Evolutionary conservation across 2,797 vertebrate species (phyloP), one percentile per base, ranked within the genome.

Genomic region (Vespertilio murinus): DNA sequence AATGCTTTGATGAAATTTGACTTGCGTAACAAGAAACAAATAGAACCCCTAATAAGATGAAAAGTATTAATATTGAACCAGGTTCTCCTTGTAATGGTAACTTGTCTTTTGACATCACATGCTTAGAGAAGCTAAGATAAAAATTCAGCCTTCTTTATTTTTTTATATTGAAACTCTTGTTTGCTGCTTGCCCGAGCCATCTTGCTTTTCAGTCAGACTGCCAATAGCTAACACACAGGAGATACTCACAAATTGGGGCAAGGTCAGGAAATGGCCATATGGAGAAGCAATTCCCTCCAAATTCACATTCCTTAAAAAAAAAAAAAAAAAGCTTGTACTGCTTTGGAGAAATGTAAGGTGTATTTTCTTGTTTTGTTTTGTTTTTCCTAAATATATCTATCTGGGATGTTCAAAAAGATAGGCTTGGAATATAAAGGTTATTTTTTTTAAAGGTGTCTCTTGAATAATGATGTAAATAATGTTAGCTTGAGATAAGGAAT

Each of bases 1-100:
- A 81, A 88, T 25, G 28, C 33, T 74, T 64, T 77, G 59, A 70
- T 88, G 65, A 93, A 40, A 88, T 54, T 67, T 79, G 33, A 38
- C 18, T 93, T 40, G 35, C 45, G 42, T 89, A 94, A 80, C 30
- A 69, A 71, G 9, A 25, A 71, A 61, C 10, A 49, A 73, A 69
- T 88, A 56, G 85, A 70, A 35, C 4, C 11, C 23, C 22, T 42
- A 52, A 79, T 83, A 89, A 82, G 40, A 91, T 65, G 74, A 67
- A 77, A 49, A 23, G 11, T 64, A 38, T 90, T 95, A 92, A n/a
- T 75, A 91, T 67, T 86, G 82, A 75, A 88, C 54, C 17, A 85
- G 52, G 14, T 2, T 83, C 10, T 93, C 30, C 12, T 90, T 65
- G n/a, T 40, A 81, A 22, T 40, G 30, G 40, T 23, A 84, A 64